A percentile compares a stretch with the other conserved stretches of the same genome.
phyloP scores from a whole-genome alignment of 37 sponge, comb jelly and placozoan genomes.

The Cliona cf. orientalis region DNA sequence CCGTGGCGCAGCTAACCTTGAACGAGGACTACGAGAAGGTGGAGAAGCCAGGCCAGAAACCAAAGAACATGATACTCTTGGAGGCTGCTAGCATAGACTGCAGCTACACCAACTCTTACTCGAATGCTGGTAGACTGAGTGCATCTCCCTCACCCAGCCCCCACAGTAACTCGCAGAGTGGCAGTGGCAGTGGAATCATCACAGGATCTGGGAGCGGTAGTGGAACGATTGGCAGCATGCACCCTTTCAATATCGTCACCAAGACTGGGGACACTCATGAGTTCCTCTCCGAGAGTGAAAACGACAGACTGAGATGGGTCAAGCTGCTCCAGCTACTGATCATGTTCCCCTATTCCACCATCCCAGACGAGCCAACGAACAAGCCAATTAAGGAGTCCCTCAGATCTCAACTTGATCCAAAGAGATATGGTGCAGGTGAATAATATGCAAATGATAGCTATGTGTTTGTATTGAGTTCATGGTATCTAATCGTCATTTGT shows the following conservation, averaged over 20 bases:
- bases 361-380: conserved; percentile 53
- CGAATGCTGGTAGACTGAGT: neutral
- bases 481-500: neutral
- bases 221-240: neutral
- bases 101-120: neutral
- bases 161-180: neutral
- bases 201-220: neutral
- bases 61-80: conserved; percentile 20
- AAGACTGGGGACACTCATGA: conserved; percentile 31
- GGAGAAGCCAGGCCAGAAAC: conserved; percentile 17
- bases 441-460: neutral
- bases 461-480: neutral
- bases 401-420: conserved; percentile 27
- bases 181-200: neutral
- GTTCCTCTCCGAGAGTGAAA: conserved; percentile 28
- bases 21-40: conserved; percentile 42
- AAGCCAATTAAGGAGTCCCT: conserved; percentile 59
- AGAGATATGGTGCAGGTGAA: conserved; percentile 46
- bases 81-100: conserved; percentile 20
- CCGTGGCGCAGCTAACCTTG: conserved; percentile 14
- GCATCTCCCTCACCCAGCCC: neutral
- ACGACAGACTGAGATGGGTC: conserved; percentile 40
- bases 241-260: conserved; percentile 1
- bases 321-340: conserved; percentile 33
- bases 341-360: conserved; percentile 58